Conservation (phyloP, 2,797 vertebrate genomes). For the Halcyon badia region DNA sequence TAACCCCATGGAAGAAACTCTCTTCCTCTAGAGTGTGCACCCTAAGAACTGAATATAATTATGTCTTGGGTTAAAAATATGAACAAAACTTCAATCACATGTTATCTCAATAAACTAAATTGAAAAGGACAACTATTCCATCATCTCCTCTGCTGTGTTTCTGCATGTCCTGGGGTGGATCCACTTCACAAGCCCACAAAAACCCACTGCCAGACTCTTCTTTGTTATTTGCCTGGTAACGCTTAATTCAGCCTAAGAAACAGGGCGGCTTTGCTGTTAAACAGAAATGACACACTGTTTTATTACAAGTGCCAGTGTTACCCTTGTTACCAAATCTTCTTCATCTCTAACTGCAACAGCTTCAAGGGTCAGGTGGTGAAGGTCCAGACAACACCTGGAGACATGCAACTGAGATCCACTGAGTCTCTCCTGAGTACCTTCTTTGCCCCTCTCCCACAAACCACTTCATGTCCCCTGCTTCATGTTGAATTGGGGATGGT, state of each 20-base stretch:
- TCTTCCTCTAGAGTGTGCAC: not conserved
- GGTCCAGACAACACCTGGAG: not conserved
- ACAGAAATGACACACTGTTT: not conserved
- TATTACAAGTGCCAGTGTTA: not conserved
- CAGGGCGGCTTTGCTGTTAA: not conserved
- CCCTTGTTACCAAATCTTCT: not conserved
- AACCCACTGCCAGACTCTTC: not conserved
- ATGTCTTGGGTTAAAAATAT: not conserved
- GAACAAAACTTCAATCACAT: not conserved
- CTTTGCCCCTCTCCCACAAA: not conserved
- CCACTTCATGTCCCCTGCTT: not conserved
- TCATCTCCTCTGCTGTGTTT: not conserved
- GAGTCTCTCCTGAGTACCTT: not conserved
- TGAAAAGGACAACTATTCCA: not conserved
- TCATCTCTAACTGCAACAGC: not conserved
- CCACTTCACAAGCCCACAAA: not conserved
- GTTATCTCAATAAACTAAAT: not conserved
- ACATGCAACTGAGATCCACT: not conserved
- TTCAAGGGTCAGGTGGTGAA: not conserved
- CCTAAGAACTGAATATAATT: not conserved
- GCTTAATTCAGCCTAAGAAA: not conserved
- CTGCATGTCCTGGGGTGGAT: not conserved
- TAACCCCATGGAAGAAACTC: not conserved
- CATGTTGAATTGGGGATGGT: conserved; percentile 30
- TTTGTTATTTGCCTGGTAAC: not conserved